Conservation (phyloP, 2,797 vertebrate genomes). For the Poecilia velifera region DNA sequence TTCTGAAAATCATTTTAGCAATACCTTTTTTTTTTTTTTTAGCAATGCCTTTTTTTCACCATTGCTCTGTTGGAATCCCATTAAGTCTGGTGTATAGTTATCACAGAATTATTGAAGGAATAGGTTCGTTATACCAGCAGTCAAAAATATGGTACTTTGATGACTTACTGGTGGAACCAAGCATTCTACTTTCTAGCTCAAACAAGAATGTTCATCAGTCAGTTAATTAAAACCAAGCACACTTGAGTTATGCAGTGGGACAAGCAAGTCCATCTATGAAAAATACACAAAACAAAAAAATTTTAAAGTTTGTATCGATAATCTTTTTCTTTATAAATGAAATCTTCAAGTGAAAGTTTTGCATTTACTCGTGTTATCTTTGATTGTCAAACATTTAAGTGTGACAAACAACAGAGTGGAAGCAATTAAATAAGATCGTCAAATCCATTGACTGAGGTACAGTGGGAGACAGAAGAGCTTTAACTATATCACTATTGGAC, state of each 20-base stretch:
- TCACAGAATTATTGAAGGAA: not conserved
- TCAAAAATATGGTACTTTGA: not conserved
- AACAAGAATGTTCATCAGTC: not conserved
- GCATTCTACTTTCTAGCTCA: not conserved
- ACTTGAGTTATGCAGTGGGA: not conserved
- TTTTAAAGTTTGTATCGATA: not conserved
- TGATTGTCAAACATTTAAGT: not conserved
- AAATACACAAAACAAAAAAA: not conserved
- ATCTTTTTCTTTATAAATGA: not conserved
- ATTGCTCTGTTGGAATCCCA: conserved; percentile 1
- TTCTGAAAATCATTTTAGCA: not conserved
- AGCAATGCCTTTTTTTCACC: not conserved
- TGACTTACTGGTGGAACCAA: not conserved
- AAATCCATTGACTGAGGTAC: not conserved
- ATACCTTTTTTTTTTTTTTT: not conserved
- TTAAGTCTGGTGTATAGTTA: too few species aligned
- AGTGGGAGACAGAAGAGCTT: not conserved
- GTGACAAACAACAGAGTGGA: not conserved
- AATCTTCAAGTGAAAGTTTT: not conserved
- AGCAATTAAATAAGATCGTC: not conserved
- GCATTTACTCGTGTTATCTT: not conserved
- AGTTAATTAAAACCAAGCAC: not conserved
- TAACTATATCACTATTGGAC: not conserved
- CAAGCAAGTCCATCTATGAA: not conserved
- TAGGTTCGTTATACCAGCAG: not conserved